Base-by-base conservation (phyloP, 2,888 invertebrate genomes). In the Dynastes hyllus region DNA sequence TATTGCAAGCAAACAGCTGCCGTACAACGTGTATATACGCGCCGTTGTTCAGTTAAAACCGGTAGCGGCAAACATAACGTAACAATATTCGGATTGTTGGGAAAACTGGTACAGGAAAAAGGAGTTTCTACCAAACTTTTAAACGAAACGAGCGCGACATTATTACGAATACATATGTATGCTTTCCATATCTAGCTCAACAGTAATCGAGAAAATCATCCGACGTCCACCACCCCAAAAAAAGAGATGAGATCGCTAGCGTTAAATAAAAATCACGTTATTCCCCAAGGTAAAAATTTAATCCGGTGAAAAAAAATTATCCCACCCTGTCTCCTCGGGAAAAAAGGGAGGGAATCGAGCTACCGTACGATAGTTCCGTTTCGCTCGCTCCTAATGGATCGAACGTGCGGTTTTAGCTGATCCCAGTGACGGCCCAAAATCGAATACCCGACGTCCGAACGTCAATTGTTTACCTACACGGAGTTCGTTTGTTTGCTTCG, bases 401-500 rank as follows among this genome's bases (percentile, higher is more conserved):
- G 45, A 29, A 45, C 16, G 73, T 27, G 73, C 37, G 55, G 71
- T 58, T 73, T 53, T 29, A 55, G 71, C 71, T 55, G 32, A 40
- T 32, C 40, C 61, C 55, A 40, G 51, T 69, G 69, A 69, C 69
- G 27, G 40, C 51, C 51, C 51, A 50, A 69, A 69, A 69, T 69
- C 69, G 69, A 69, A 75, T 75, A 45, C 73, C 73, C 73, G 73
- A 75, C 73, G 61, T 75, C 61, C 73, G 58, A 75, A 75, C 61
- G 73, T 75, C 73, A 55, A 75, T 75, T 75, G 73, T 75, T 75
- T 75, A 75, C 61, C 73, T n/a, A 61, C 55, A 61, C 55, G 61
- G 73, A 61, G 73, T 75, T 75, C 61, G 73, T 75, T 75, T 75
- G 73, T 75, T 75, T 61, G 73, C 73, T 75, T 61, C 63, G 61